phyloP scores from a whole-genome alignment of 2,888 invertebrate species.

The Plusia festucae region DNA sequence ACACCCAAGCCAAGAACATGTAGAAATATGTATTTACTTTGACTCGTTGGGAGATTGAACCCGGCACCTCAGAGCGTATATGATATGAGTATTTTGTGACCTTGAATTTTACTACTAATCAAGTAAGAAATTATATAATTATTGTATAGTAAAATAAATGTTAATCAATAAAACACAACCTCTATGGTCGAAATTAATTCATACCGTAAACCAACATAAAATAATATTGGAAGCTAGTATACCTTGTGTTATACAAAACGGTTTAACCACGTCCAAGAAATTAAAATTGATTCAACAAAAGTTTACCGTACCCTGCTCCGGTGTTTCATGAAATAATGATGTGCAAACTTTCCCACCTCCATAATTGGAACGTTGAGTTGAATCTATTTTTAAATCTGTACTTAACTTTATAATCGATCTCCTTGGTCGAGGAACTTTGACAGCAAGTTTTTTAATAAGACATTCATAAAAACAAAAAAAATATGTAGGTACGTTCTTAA shows the following conservation, averaged over 20 bases:
- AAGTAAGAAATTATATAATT: too few relatives aligned
- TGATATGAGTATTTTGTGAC: too few relatives aligned
- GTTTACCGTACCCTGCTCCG: conserved; percentile 6
- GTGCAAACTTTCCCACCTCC: conserved; percentile 35
- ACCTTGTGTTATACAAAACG: conserved; percentile 3
- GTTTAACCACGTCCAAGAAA: neutral
- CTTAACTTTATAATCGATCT: conserved; percentile 26
- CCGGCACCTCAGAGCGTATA: too few relatives aligned
- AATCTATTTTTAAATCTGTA: conserved; percentile 38
- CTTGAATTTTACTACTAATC: too few relatives aligned
- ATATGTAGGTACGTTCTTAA: neutral
- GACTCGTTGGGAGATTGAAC: too few relatives aligned
- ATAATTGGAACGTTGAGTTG: conserved; percentile 29
- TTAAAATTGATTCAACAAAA: conserved; percentile 24
- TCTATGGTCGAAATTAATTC: neutral
- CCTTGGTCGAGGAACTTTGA: conserved; percentile 14
- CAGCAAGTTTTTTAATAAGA: neutral
- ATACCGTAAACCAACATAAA: neutral
- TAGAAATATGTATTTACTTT: too few relatives aligned
- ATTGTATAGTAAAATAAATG: too few relatives aligned
- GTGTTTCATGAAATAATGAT: conserved; percentile 39
- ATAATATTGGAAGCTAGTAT: neutral
- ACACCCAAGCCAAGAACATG: too few relatives aligned
- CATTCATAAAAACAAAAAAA: neutral
- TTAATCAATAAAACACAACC: too few relatives aligned